phyloP scores from a whole-genome alignment of 2,888 invertebrate species.

The Drosophila ustulata region DNA sequence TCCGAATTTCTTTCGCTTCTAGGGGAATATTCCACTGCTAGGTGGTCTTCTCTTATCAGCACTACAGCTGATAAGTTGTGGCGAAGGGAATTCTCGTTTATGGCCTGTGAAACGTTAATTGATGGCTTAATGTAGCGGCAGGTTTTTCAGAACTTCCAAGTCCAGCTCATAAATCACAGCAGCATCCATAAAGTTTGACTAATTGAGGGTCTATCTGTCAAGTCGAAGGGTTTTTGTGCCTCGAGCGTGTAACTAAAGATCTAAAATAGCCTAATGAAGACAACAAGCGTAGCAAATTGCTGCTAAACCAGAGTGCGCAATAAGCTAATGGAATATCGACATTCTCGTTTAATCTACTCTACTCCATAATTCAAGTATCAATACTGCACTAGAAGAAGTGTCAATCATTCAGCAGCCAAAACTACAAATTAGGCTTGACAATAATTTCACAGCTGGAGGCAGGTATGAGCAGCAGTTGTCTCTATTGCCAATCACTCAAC shows the following conservation, averaged over 20 bases:
- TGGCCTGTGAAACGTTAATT: conserved; percentile 20
- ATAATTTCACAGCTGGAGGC: background rate
- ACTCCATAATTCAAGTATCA: background rate
- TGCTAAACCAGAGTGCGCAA: no score
- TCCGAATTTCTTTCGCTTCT: background rate
- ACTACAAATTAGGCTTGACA: conserved; percentile 1
- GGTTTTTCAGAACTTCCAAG: conserved; percentile 25
- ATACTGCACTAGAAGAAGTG: background rate
- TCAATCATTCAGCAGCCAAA: background rate
- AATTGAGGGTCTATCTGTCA: conserved; percentile 42
- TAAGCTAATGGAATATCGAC: background rate
- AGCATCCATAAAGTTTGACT: conserved; percentile 42
- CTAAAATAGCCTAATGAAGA: background rate
- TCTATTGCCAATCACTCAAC: conserved; percentile 30
- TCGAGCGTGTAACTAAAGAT: background rate
- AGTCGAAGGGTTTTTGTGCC: background rate
- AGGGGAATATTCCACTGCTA: conserved; percentile 2
- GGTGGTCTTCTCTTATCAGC: conserved; percentile 41
- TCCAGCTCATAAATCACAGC: conserved; percentile 55
- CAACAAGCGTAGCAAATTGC: background rate
- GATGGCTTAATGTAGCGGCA: conserved; percentile 30
- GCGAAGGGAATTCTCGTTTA: conserved; percentile 16
- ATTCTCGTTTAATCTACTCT: background rate
- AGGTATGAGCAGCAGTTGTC: conserved; percentile 11
- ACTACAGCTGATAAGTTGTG: conserved; percentile 32